These are phyloP conservation scores for Hylaea fasciaria DNA, from an alignment of 2,888 invertebrate species.

Conservation along the genomic window DNA sequence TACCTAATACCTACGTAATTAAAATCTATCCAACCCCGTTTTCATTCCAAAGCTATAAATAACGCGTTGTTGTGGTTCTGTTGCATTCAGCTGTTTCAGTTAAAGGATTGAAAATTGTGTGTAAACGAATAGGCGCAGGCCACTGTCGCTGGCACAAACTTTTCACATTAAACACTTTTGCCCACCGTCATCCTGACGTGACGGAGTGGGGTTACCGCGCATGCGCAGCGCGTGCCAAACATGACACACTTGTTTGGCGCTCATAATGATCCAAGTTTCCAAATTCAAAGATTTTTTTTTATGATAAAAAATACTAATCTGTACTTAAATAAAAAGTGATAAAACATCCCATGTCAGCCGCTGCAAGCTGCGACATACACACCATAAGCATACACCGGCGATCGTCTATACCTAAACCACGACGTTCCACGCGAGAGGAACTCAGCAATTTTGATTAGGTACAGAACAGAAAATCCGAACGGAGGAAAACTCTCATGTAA, in stretches of 20 bases:
- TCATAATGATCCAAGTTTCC: constrained; percentile 25
- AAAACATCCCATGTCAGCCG: constrained; percentile 51
- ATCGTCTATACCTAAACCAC: constrained; percentile 50
- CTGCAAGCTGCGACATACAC: constrained; percentile 35
- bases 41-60: constrained; percentile 10
- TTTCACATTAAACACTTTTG: constrained; percentile 69
- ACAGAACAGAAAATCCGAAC: constrained; percentile 69
- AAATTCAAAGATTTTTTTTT: constrained; percentile 21
- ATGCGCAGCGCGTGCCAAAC: constrained; percentile 51
- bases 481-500: constrained; percentile 71
- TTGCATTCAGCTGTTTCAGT: constrained; percentile 26
- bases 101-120: constrained; percentile 51
- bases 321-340: constrained; percentile 36
- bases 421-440: constrained; percentile 65
- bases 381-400: constrained; percentile 44
- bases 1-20: not conserved
- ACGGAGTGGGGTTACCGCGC: constrained; percentile 47
- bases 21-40: not conserved
- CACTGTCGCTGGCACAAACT: constrained; percentile 63
- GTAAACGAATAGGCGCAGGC: constrained; percentile 55
- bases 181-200: constrained; percentile 51
- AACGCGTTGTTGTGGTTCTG: constrained; percentile 21
- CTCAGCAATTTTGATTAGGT: constrained; percentile 70
- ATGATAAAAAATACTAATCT: constrained; percentile 34
- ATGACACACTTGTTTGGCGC: constrained; percentile 51